Evolutionary conservation across 1,140 invertebrate genomes (phyloP), one percentile per base, ranked within the genome.

Genomic region (Dendrolimus kikuchii): DNA sequence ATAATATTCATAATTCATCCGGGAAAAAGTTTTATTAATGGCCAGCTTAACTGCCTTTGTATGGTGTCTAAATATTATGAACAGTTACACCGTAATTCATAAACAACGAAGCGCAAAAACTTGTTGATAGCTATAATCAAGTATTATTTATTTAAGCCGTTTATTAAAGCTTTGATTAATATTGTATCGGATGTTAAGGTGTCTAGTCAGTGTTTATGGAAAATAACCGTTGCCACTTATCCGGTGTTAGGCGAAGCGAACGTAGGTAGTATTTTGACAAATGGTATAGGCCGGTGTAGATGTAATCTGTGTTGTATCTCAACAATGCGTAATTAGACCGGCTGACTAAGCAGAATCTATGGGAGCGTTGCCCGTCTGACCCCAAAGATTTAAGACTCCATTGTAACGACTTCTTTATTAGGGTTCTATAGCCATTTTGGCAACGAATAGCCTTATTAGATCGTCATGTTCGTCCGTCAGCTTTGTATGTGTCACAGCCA

Each of bases 291-390:
- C 48, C 44, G 50, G 57, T 46, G 59, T 48, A 45, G 59, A 62
- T 62, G 53, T 52, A 60, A 66, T 69, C 61, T 50, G 52, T 62
- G 57, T 42, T 51, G 50, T 49, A 52, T 60, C 60, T 62, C 52
- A 47, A 52, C 51, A 60, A 56, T 52, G 51, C 64, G 63, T 73
- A 64, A 73, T 73, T 70, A 64, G 67, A 62, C 36, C 58, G 51
- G 49, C 71, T 71, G 71, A 71, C 68, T 68, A 71, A 70, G 71
- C 68, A 51, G 45, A 64, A 71, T 71, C 63, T 68, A 59, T 65
- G 60, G 62, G 64, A 68, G 59, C 63, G 60, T 51, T 61, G 64
- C 40, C 53, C 56, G 60, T 44, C 56, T 57, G 55, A 63, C 62
- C 60, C 50, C 56, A 43, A 46, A 59, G 56, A 62, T 64, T 64